Percentiles rank a stretch among this genome's conserved stretches.
These are phyloP conservation scores for Epistrophella euchroma DNA, from an alignment of 2,888 invertebrate genomes.

Conservation along the genomic window DNA sequence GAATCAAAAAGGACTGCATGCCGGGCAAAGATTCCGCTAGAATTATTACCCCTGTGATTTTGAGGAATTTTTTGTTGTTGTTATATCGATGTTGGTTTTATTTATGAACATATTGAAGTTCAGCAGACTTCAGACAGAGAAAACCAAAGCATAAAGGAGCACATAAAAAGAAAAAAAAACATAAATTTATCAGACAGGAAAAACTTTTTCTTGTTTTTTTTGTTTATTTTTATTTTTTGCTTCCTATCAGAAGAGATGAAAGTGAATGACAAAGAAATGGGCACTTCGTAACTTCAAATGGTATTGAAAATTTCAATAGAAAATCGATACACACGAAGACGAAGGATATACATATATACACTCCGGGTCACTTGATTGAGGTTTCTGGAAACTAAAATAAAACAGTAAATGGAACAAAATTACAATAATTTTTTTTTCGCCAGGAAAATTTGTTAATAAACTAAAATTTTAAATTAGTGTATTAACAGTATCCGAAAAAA, in stretches of 20 bases:
- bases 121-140: slow-evolving; percentile 23
- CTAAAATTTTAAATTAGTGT: too few relatives aligned
- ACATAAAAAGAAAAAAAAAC: neutral
- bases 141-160: slow-evolving; percentile 1
- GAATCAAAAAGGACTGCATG: slow-evolving; percentile 31
- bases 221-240: neutral
- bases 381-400: too few relatives aligned
- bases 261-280: slow-evolving; percentile 42
- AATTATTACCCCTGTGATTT: slow-evolving; percentile 37
- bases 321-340: slow-evolving; percentile 58
- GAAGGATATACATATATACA: slow-evolving; percentile 9
- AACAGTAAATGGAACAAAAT: too few relatives aligned
- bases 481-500: too few relatives aligned
- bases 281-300: slow-evolving; percentile 50
- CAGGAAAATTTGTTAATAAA: too few relatives aligned
- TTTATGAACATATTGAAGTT: slow-evolving; percentile 44
- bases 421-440: too few relatives aligned
- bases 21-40: neutral
- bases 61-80: neutral
- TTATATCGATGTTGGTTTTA: slow-evolving; percentile 21
- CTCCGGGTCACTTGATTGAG: neutral
- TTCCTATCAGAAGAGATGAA: slow-evolving; percentile 23
- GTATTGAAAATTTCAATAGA: slow-evolving; percentile 58
- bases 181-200: slow-evolving; percentile 34
- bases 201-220: slow-evolving; percentile 13